phyloP scores from a whole-genome alignment of 2,888 invertebrate species.

The Campoplex nolae region DNA sequence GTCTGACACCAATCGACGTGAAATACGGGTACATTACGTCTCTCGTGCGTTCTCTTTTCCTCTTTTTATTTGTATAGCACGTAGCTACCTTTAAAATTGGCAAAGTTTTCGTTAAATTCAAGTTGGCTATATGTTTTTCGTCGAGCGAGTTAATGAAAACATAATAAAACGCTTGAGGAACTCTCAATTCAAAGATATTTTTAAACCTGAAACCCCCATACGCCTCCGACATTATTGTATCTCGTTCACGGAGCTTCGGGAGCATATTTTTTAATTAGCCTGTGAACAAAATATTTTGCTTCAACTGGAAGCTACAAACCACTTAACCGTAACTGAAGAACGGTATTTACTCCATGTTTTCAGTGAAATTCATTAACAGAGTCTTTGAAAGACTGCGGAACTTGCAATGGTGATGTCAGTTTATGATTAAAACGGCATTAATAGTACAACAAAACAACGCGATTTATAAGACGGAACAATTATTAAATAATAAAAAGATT shows the following conservation, averaged over 20 bases:
- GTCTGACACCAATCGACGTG: not conserved
- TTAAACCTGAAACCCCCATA: not conserved
- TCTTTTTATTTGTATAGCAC: not conserved
- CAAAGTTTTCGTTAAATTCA: not conserved
- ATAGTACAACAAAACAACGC: not conserved
- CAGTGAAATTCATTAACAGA: not conserved
- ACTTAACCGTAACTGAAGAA: not conserved
- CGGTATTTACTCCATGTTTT: not conserved
- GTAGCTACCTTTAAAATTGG: not conserved
- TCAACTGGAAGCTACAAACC: not conserved
- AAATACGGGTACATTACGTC: not conserved
- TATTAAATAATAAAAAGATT: conserved; percentile 25
- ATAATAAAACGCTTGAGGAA: not conserved
- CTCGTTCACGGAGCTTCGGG: not conserved
- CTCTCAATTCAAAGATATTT: conserved; percentile 7
- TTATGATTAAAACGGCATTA: not conserved
- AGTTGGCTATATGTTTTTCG: not conserved
- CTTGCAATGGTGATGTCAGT: not conserved
- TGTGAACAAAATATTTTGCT: not conserved
- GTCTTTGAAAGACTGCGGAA: not conserved
- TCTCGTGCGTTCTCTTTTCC: not conserved
- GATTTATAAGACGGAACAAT: not conserved
- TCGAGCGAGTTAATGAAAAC: not conserved
- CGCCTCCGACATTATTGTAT: not conserved
- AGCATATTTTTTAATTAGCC: not conserved